Conservation (phyloP, 2,113 vertebrate species). For the Macrotis lagotis region DNA sequence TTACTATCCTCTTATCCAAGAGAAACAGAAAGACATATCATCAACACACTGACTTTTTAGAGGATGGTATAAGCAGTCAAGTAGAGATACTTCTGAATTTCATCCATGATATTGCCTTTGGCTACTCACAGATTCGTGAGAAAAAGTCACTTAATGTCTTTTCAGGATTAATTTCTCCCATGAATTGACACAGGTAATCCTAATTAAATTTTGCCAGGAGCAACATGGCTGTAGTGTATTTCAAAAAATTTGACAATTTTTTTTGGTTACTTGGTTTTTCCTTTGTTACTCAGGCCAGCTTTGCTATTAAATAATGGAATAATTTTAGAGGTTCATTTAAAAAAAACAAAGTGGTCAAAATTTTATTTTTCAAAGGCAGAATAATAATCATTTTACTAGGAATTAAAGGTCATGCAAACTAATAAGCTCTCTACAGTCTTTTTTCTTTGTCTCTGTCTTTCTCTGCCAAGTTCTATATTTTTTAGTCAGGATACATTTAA, state of each 20-base stretch:
- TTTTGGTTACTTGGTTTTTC: background rate
- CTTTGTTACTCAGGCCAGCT: background rate
- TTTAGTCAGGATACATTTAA: background rate
- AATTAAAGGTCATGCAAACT: background rate
- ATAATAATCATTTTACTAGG: background rate
- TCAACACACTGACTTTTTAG: background rate
- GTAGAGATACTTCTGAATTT: background rate
- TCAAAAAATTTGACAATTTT: background rate
- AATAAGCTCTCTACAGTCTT: background rate
- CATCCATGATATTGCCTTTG: background rate
- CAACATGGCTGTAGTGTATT: background rate
- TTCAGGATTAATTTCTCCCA: background rate
- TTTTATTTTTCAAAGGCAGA: background rate
- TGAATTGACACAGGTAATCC: background rate
- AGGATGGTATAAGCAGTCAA: background rate
- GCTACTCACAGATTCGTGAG: background rate
- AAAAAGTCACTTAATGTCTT: background rate
- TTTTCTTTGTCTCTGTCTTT: background rate
- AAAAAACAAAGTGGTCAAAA: background rate
- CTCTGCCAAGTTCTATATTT: background rate
- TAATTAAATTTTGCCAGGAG: background rate
- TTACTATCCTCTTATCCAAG: background rate
- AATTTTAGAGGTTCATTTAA: background rate
- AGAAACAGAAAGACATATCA: background rate
- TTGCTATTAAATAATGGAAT: background rate